Percentiles rank a stretch among this genome's conserved stretches.
These are phyloP conservation scores for Noctua janthe DNA, from an alignment of 2,888 invertebrate genomes.

Conservation along the genomic window DNA sequence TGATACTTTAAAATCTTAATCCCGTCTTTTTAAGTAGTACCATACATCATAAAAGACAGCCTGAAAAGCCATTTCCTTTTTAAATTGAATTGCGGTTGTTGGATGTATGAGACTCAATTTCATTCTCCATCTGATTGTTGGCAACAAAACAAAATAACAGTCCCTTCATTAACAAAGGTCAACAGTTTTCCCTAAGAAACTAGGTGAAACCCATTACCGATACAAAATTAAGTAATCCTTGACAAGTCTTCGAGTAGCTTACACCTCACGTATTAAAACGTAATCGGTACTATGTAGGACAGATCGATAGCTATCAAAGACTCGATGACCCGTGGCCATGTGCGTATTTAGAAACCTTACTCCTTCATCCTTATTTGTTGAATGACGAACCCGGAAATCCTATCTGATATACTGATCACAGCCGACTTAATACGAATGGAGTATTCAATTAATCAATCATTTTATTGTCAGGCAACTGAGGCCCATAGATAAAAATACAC, in stretches of 20 bases:
- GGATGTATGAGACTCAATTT: not conserved
- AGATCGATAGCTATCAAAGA: slow-evolving; percentile 47
- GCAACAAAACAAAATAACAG: not conserved
- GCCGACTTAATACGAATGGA: too few relatives aligned
- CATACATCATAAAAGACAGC: not conserved
- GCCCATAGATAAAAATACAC: too few relatives aligned
- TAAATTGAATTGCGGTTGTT: not conserved
- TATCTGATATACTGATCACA: slow-evolving; percentile 8
- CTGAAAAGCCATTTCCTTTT: not conserved
- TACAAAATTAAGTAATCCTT: slow-evolving; percentile 29
- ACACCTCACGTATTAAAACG: slow-evolving; percentile 9
- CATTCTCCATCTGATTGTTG: not conserved
- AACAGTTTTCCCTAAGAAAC: slow-evolving; percentile 7
- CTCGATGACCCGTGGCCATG: slow-evolving; percentile 23
- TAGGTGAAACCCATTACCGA: slow-evolving; percentile 37
- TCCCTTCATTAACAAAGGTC: not conserved
- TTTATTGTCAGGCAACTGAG: too few relatives aligned
- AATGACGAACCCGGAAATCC: not conserved
- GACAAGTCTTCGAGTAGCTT: slow-evolving; percentile 8
- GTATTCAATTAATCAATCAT: too few relatives aligned
- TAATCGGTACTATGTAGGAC: slow-evolving; percentile 40
- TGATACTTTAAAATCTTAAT: too few relatives aligned
- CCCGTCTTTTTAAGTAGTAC: not conserved
- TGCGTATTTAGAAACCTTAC: slow-evolving; percentile 25
- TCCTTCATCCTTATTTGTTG: not conserved